phyloP scores from a whole-genome alignment of 92 coral and sea anemone genomes.

The Palythoa caribaeorum region DNA sequence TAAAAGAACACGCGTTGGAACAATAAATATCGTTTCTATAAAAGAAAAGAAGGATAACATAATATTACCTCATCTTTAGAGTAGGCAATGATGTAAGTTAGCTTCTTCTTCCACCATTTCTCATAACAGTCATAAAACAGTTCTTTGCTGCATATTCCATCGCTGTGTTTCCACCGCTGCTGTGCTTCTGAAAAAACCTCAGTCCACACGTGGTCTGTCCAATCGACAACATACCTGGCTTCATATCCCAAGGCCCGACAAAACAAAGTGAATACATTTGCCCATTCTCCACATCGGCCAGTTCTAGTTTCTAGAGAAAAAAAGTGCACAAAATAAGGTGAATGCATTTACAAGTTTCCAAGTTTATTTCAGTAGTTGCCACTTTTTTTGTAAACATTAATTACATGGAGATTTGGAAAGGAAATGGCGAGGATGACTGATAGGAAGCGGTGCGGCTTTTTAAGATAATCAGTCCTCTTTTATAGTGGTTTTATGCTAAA shows the following conservation, averaged over 20 bases:
- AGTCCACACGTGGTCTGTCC: slow-evolving; percentile 99
- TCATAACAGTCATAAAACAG: slow-evolving; percentile 72
- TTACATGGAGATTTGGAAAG: no score
- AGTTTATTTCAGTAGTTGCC: no score
- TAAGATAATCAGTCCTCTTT: no score
- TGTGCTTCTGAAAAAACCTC: slow-evolving; percentile 91
- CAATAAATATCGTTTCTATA: no score
- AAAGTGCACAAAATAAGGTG: no score
- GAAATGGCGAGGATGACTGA: no score
- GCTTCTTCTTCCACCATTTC: slow-evolving; percentile 84
- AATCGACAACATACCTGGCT: slow-evolving; percentile 87
- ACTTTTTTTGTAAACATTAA: no score
- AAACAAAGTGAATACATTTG: slow-evolving; percentile 90
- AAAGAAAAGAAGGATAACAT: no score
- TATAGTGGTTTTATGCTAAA: no score
- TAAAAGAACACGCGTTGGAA: no score
- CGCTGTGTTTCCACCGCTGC: slow-evolving; percentile 91
- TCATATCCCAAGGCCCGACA: slow-evolving; percentile 88
- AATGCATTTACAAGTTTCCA: no score
- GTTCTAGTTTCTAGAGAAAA: slow-evolving; percentile 78
- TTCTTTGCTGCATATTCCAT: slow-evolving; percentile 81
- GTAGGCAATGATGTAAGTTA: slow-evolving; percentile 86
- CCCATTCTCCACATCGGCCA: slow-evolving; percentile 99
- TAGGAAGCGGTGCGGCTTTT: no score
- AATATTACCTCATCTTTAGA: slow-evolving; percentile 68